Conservation (phyloP, 2,888 invertebrate genomes). For the Drosophila percnosoma region DNA sequence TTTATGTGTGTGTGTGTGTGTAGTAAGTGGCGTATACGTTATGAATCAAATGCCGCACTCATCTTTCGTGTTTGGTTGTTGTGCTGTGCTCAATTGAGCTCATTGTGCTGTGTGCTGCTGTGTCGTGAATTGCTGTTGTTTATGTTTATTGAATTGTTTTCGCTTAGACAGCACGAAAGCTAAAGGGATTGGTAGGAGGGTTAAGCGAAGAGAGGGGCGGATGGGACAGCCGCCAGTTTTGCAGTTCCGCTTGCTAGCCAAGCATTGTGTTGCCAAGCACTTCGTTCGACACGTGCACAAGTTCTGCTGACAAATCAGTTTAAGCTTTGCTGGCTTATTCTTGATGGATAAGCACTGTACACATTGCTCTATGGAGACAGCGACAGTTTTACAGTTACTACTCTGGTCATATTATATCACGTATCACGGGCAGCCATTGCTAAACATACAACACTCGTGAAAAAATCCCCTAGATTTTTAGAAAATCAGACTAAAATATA, state of each 20-base stretch:
- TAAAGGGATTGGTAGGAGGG: not conserved
- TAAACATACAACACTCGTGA: not conserved
- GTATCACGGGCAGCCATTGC: constrained; percentile 32
- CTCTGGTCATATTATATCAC: constrained; percentile 51
- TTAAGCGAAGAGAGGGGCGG: not conserved
- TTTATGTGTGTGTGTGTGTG: constrained; percentile 1
- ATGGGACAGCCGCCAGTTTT: constrained; percentile 8
- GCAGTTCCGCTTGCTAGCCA: constrained; percentile 19
- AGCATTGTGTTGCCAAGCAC: constrained; percentile 61
- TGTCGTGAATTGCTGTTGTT: constrained; percentile 28
- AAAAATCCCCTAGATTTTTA: not conserved
- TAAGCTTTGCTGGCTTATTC: constrained; percentile 4
- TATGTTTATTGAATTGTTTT: constrained; percentile 50
- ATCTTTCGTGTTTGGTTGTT: constrained; percentile 3
- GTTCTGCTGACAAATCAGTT: constrained; percentile 49
- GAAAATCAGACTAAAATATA: not conserved
- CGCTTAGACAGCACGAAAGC: constrained; percentile 50
- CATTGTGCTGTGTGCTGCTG: constrained; percentile 16
- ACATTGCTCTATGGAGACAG: not conserved
- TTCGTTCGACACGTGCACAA: constrained; percentile 66
- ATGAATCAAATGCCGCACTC: constrained; percentile 25
- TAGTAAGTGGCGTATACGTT: constrained; percentile 44
- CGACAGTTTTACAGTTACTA: constrained; percentile 8
- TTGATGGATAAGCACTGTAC: constrained; percentile 24
- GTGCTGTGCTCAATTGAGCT: constrained; percentile 42